Evolutionary conservation across 2,888 invertebrate species (phyloP).

Genomic region (Phlogophora meticulosa): DNA sequence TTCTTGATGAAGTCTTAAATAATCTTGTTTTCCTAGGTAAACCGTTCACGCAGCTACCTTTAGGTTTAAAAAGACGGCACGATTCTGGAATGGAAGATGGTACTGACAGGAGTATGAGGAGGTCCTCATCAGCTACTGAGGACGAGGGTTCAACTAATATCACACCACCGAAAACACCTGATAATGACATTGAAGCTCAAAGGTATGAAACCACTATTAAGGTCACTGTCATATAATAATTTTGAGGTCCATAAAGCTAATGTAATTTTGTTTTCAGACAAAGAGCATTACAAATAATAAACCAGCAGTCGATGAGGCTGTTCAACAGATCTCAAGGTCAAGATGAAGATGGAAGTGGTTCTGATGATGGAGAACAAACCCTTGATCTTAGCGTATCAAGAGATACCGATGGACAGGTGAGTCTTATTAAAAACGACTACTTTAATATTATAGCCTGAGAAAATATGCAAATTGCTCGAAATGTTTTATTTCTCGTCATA

Average conservation of each 20-base stretch:
- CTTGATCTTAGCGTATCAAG: conserved; percentile 89
- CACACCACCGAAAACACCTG: conserved; percentile 89
- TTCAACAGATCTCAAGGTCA: conserved; percentile 82
- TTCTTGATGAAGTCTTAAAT: conserved; percentile 43
- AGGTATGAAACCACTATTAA: conserved; percentile 71
- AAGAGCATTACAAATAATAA: conserved; percentile 88
- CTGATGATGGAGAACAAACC: conserved; percentile 90
- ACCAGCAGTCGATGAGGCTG: conserved; percentile 87
- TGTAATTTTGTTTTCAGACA: conserved; percentile 75
- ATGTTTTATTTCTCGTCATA: conserved; percentile 36
- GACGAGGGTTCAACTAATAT: conserved; percentile 89
- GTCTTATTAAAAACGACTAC: conserved; percentile 17
- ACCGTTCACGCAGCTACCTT: conserved; percentile 86
- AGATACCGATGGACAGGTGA: conserved; percentile 89
- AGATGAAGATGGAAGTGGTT: conserved; percentile 88
- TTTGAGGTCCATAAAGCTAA: conserved; percentile 21
- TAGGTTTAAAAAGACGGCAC: conserved; percentile 85
- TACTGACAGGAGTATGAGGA: conserved; percentile 81
- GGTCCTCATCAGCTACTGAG: conserved; percentile 89
- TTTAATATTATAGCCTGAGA: conserved; percentile 10
- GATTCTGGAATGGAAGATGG: conserved; percentile 85
- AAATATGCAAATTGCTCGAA: conserved; percentile 41
- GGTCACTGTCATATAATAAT: background rate
- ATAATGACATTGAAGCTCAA: conserved; percentile 87
- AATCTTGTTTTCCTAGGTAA: conserved; percentile 77